Conservation (phyloP, 2,888 invertebrate genomes). For the Sericinus montela region DNA sequence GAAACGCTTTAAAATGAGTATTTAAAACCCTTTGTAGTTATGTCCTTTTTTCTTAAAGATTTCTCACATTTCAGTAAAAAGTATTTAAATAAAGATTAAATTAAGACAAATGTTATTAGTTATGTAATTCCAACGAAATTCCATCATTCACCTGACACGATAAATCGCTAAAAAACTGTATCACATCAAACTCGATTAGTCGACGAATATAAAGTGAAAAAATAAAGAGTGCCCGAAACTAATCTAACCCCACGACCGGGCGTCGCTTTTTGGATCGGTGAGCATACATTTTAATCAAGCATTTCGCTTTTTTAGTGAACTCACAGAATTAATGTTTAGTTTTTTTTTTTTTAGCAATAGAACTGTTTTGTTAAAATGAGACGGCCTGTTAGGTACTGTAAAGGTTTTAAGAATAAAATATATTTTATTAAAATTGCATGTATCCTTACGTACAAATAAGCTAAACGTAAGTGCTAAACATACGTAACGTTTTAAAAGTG, state of each 20-base stretch:
- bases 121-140: slow-evolving; percentile 9
- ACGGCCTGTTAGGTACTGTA: too few relatives aligned
- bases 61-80: too few relatives aligned
- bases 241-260: slow-evolving; percentile 62
- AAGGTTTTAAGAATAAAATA: too few relatives aligned
- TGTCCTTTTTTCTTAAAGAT: too few relatives aligned
- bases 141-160: slow-evolving; percentile 12
- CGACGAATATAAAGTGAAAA: slow-evolving; percentile 17
- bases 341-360: not conserved
- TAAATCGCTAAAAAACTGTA: slow-evolving; percentile 17
- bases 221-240: slow-evolving; percentile 37
- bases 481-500: too few relatives aligned
- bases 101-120: not conserved
- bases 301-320: slow-evolving; percentile 63
- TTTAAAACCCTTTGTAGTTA: too few relatives aligned
- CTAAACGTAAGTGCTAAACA: too few relatives aligned
- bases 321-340: not conserved
- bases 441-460: too few relatives aligned
- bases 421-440: too few relatives aligned
- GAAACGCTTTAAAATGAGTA: too few relatives aligned
- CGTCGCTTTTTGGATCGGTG: slow-evolving; percentile 35
- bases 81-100: too few relatives aligned
- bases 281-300: slow-evolving; percentile 68
- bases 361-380: slow-evolving; percentile 8
- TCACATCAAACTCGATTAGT: slow-evolving; percentile 18